Conservation (phyloP, 2,797 vertebrate genomes). For the Pygocentrus nattereri region DNA sequence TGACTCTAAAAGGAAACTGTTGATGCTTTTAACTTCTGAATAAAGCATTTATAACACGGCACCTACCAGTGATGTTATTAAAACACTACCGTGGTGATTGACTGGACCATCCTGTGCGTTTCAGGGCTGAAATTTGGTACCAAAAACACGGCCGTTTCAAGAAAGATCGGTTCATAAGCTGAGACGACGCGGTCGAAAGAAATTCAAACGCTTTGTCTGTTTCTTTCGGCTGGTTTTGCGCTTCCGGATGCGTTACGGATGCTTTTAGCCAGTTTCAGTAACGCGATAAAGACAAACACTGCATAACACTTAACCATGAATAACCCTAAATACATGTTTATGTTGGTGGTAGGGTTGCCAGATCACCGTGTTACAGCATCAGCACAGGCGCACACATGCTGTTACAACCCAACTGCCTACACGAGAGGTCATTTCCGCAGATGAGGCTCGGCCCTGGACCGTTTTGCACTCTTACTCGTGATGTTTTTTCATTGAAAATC, state of each 20-base stretch:
- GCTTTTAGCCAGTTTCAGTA: background rate
- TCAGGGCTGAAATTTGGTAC: background rate
- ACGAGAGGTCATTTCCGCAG: background rate
- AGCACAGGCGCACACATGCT: background rate
- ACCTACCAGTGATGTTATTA: background rate
- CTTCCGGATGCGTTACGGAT: background rate
- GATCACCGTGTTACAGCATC: background rate
- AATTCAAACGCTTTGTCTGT: background rate
- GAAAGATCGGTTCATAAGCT: background rate
- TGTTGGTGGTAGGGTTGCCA: background rate
- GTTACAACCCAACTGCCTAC: too few relatives aligned
- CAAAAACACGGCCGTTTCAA: background rate
- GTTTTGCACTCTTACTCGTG: background rate
- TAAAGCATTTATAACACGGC: conserved; percentile 36
- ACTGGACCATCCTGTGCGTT: background rate
- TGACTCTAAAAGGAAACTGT: conserved; percentile 27
- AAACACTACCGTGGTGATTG: background rate
- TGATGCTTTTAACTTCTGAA: conserved; percentile 31
- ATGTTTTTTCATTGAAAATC: background rate
- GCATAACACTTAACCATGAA: background rate
- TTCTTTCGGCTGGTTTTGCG: background rate
- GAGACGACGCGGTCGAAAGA: background rate
- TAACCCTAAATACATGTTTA: background rate
- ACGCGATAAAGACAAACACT: too few relatives aligned
- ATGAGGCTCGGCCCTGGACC: background rate